Evolutionary conservation across 2,113 vertebrate species (phyloP).

Genomic region (Symphodus melops): DNA sequence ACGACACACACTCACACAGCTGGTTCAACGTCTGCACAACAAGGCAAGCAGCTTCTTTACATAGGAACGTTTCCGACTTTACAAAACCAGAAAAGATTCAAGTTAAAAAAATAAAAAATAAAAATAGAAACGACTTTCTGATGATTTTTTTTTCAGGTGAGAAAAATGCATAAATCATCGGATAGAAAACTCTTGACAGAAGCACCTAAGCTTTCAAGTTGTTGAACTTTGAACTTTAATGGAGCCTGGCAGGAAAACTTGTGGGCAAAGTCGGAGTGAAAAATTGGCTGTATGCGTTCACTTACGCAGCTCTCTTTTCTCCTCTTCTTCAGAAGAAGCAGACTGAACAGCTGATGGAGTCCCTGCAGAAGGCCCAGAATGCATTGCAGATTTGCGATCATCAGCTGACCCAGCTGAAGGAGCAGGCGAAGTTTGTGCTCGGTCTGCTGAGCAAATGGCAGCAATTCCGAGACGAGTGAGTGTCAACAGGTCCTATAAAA

Average conservation of each 20-base stretch:
- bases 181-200: too few species aligned
- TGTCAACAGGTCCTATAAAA: background rate
- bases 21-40: slow-evolving; percentile 54
- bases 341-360: slow-evolving; percentile 50
- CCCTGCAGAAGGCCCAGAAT: slow-evolving; percentile 67
- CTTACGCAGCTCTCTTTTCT: background rate
- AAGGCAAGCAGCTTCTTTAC: slow-evolving; percentile 28
- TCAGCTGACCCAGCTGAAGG: slow-evolving; percentile 61
- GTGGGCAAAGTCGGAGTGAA: too few species aligned
- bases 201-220: too few species aligned
- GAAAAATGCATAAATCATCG: too few species aligned
- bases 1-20: slow-evolving; percentile 55
- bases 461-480: slow-evolving; percentile 72
- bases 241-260: too few species aligned
- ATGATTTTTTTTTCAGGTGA: too few species aligned
- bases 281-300: too few species aligned
- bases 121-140: too few species aligned
- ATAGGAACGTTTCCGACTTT: too few species aligned
- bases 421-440: slow-evolving; percentile 34
- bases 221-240: too few species aligned
- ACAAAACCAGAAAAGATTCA: too few species aligned
- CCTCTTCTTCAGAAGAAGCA: slow-evolving; percentile 62
- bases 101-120: too few species aligned
- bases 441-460: slow-evolving; percentile 56
- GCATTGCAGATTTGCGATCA: slow-evolving; percentile 64